Percentiles rank a stretch among this genome's conserved stretches.
phyloP scores from a whole-genome alignment of 2,888 invertebrate genomes.

The Cryptosula pallasiana region DNA sequence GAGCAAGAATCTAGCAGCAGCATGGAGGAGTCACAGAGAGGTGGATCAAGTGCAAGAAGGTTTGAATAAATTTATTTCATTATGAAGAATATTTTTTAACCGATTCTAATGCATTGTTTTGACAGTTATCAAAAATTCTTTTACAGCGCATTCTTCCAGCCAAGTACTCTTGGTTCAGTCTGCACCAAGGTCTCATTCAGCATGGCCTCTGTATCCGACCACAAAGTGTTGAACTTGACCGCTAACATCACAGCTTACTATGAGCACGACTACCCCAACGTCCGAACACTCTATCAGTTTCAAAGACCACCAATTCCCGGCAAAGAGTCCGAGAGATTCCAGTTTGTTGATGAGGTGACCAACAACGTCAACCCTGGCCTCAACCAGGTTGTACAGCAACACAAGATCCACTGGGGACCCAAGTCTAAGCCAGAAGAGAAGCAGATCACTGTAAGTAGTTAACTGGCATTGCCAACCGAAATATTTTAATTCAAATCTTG shows the following conservation, averaged over 20 bases:
- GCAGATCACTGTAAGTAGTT: background rate
- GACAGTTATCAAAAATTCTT: no score
- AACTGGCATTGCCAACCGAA: no score
- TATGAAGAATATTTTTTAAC: no score
- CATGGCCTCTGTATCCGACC: background rate
- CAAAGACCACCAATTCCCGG: background rate
- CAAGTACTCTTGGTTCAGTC: background rate
- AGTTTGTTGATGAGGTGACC: background rate
- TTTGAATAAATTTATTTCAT: no score
- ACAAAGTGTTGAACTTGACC: background rate
- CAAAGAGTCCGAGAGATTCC: background rate
- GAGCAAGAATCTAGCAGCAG: no score
- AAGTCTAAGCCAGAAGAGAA: background rate
- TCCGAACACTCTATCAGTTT: background rate
- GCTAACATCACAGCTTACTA: background rate
- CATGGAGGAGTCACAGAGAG: no score
- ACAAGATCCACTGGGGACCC: background rate
- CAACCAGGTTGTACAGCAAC: background rate
- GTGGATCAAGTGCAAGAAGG: no score
- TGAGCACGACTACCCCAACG: background rate
- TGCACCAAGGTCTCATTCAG: background rate
- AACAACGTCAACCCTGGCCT: background rate
- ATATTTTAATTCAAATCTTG: no score
- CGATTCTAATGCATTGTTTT: no score
- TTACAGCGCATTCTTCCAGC: background rate